Evolutionary conservation across 2,113 vertebrate genomes (phyloP).

Genomic region (Phalacrocorax carbo): DNA sequence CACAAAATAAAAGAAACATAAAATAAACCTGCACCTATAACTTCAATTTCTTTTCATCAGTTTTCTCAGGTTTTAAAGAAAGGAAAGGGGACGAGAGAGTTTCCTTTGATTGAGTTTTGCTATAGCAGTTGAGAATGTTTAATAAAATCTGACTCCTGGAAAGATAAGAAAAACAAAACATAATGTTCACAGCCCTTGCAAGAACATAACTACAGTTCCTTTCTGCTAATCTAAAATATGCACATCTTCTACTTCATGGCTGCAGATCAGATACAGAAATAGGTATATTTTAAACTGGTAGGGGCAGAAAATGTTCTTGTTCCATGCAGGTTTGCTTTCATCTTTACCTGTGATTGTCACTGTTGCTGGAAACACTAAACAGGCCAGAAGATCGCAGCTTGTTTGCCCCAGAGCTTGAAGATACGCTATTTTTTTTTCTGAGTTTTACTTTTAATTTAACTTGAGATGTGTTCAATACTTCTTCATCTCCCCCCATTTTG

Average conservation of each 20-base stretch:
- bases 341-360: background rate
- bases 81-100: background rate
- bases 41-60: background rate
- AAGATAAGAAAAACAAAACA: conserved; percentile 45
- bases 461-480: background rate
- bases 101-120: conserved; percentile 16
- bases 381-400: background rate
- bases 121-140: background rate
- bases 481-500: background rate
- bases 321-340: background rate
- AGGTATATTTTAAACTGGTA: background rate
- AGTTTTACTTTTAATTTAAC: conserved; percentile 12
- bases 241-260: background rate
- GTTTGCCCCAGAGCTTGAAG: background rate
- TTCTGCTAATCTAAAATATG: conserved; percentile 24
- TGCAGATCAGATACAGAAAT: background rate
- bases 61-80: background rate
- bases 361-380: background rate
- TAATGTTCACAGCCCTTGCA: background rate
- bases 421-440: background rate
- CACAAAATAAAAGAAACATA: conserved; percentile 16
- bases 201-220: conserved; percentile 43
- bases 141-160: conserved; percentile 3
- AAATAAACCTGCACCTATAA: background rate
- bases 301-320: background rate